phyloP scores from a whole-genome alignment of 2,888 invertebrate species.

The Leptopilina syphax region DNA sequence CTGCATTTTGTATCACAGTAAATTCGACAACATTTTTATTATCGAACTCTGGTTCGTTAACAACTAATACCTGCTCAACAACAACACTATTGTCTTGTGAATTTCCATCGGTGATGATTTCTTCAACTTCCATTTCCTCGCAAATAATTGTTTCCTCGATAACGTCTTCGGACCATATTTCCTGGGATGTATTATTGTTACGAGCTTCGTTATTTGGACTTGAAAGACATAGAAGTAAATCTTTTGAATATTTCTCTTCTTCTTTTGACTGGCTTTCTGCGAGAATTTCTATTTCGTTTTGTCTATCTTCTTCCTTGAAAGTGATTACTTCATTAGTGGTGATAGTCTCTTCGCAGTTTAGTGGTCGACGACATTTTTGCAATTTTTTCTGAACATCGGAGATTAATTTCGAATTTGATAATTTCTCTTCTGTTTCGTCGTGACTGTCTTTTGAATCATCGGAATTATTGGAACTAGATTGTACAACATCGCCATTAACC shows the following conservation, averaged over 20 bases:
- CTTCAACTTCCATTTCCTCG: slow-evolving; percentile 74
- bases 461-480: slow-evolving; percentile 55
- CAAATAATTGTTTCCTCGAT: slow-evolving; percentile 76
- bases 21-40: slow-evolving; percentile 66
- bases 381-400: slow-evolving; percentile 47
- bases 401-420: slow-evolving; percentile 22
- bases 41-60: slow-evolving; percentile 61
- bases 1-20: slow-evolving; percentile 68
- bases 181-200: slow-evolving; percentile 51
- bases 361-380: slow-evolving; percentile 46
- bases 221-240: slow-evolving; percentile 60
- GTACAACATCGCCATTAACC: slow-evolving; percentile 66
- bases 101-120: slow-evolving; percentile 50
- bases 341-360: slow-evolving; percentile 36
- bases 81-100: slow-evolving; percentile 61
- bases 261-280: slow-evolving; percentile 55
- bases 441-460: slow-evolving; percentile 60
- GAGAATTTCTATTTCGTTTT: slow-evolving; percentile 57
- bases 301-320: slow-evolving; percentile 58
- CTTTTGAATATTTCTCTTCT: slow-evolving; percentile 59
- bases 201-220: slow-evolving; percentile 53
- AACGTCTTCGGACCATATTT: slow-evolving; percentile 70
- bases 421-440: slow-evolving; percentile 56
- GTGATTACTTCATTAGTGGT: slow-evolving; percentile 47
- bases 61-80: slow-evolving; percentile 66